phyloP scores from a whole-genome alignment of 2,888 invertebrate genomes.

The Caenorhabditis afra region DNA sequence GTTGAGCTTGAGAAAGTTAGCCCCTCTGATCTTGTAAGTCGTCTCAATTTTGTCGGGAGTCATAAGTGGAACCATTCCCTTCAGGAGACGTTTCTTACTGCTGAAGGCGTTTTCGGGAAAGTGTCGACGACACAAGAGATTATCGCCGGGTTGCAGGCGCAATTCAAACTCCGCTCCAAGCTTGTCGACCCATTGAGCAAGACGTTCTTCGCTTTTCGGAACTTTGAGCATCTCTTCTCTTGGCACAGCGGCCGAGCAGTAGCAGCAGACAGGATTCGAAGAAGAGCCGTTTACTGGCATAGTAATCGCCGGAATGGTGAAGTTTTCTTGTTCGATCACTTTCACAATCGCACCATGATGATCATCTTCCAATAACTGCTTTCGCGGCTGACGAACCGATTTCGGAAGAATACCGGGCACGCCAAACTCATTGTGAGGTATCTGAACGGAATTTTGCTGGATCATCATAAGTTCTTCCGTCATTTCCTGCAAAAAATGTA shows the following conservation, averaged over 20 bases:
- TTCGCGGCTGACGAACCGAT: constrained; percentile 26
- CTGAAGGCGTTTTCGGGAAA: constrained; percentile 36
- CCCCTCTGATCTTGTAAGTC: constrained; percentile 7
- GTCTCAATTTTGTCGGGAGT: constrained; percentile 23
- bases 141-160: constrained; percentile 11
- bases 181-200: constrained; percentile 28
- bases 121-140: constrained; percentile 37
- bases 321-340: constrained; percentile 41
- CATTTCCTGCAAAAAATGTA: too few species aligned
- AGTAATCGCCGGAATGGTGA: constrained; percentile 20
- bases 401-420: constrained; percentile 33
- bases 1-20: constrained; percentile 4
- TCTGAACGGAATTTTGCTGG: too few species aligned
- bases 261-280: constrained; percentile 20
- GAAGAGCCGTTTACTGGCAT: too few species aligned
- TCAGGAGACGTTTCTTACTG: constrained; percentile 35
- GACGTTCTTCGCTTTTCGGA: constrained; percentile 33
- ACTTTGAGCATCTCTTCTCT: constrained; percentile 21
- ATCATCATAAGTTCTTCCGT: too few species aligned
- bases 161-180: constrained; percentile 33
- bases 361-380: constrained; percentile 37
- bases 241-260: constrained; percentile 11
- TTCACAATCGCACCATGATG: constrained; percentile 26
- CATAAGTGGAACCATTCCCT: constrained; percentile 26
- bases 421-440: background rate